Base-by-base conservation (phyloP, 2,888 invertebrate species). In the Blera fallax region DNA sequence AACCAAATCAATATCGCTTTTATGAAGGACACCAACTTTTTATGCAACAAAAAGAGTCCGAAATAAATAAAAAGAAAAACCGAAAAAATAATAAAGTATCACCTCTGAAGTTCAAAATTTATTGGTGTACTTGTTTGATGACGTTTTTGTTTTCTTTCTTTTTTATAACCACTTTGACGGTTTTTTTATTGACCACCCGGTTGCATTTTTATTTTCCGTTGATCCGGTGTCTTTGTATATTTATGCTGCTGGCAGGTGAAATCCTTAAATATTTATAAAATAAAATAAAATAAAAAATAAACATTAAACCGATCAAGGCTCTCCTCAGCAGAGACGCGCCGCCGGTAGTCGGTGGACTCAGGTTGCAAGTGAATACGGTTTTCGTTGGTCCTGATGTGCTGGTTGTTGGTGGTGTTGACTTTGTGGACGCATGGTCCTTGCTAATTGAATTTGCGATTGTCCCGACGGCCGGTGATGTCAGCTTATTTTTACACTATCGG, bases 401-500 rank as follows among this genome's bases (percentile, higher is more conserved):
- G 11, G n/a, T 0, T 8, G 24, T 11, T 5, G 4, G 1, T 24
- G 62, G 64, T 64, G 40, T 60, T 60, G 45, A 45, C 45, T 45
- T 8, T 18, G 45, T 18, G 45, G 32, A 45, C 64, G 7, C 45
- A 45, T 16, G 62, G 18, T 14, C 1, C 18, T 11, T n/a, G 18
- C 50, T 65, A 65, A 65, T 65, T 65, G 34, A 65, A 65, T 65
- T 65, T 37, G 14, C 32, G 34, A 48, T 65, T 24, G 50, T 34
- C 18, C 56, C 3, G 7, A n/a, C 21, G 32, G 45, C 1, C 43
- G 45, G 18, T 54, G 37, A 43, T 62, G 40, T 27, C n/a, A 14
- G 40, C 2, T 24, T 24, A 4, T 24, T 52, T 52, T 40, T n/a
- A 11, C 11, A 16, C 18, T n/a, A 11, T 11, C 11, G 11, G 34